Percentiles rank a stretch among this genome's conserved stretches.
Conservation (phyloP, 2,888 invertebrate genomes). For the Platycnemis pennipes region DNA sequence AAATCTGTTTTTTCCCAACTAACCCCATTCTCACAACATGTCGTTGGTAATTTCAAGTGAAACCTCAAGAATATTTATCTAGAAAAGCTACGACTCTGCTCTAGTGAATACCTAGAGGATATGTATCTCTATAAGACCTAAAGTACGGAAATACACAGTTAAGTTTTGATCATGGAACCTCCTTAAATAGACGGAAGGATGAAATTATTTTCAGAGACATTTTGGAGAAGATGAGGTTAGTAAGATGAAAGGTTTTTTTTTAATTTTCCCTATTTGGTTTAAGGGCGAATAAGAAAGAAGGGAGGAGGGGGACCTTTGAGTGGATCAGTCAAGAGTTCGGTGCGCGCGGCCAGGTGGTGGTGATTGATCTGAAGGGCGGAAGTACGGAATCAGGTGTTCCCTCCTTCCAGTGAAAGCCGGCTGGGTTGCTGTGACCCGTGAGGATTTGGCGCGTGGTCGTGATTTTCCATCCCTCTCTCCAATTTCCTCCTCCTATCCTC, state of each 20-base stretch:
- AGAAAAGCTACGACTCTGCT: too few relatives aligned
- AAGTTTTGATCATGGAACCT: too few relatives aligned
- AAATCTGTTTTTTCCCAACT: too few relatives aligned
- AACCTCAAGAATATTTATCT: too few relatives aligned
- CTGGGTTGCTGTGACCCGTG: neutral
- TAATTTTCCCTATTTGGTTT: too few relatives aligned
- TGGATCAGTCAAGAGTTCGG: conserved; percentile 52
- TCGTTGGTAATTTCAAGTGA: too few relatives aligned
- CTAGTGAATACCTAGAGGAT: too few relatives aligned
- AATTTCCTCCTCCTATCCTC: neutral
- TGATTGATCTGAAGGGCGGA: conserved; percentile 16
- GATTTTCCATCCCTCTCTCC: neutral
- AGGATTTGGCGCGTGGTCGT: conserved; percentile 31
- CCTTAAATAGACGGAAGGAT: neutral
- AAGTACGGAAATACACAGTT: too few relatives aligned
- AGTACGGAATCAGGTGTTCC: conserved; percentile 64
- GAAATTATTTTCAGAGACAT: neutral
- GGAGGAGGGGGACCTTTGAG: neutral
- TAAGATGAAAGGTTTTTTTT: neutral
- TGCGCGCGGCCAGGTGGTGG: conserved; percentile 42
- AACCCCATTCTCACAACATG: too few relatives aligned
- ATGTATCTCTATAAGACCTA: too few relatives aligned
- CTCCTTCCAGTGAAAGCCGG: neutral
- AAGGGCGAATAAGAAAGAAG: neutral
- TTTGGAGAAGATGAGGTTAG: neutral